A percentile compares a stretch with the other conserved stretches of the same genome.
Evolutionary conservation across 53 echinoderm and acorn worm species (phyloP).

Genomic region (Stichopus horrens): DNA sequence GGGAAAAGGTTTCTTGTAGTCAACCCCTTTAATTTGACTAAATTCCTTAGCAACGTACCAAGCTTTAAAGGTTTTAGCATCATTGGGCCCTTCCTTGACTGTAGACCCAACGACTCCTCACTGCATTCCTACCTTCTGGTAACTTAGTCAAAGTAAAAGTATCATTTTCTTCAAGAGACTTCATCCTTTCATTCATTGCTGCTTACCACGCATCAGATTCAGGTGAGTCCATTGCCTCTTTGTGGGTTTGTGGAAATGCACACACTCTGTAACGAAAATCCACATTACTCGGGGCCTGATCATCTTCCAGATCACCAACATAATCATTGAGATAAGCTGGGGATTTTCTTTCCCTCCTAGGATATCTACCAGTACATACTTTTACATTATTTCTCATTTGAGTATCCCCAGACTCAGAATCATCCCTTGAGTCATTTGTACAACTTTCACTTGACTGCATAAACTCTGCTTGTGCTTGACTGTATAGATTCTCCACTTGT

Average conservation of each 20-base stretch:
- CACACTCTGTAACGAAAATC: slow-evolving; percentile 3
- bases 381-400: slow-evolving; percentile 7
- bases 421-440: neutral
- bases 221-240: slow-evolving; percentile 12
- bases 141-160: neutral
- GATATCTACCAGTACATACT: neutral
- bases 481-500: too few relatives aligned
- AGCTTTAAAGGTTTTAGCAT: neutral
- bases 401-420: neutral
- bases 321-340: slow-evolving; percentile 2
- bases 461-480: neutral
- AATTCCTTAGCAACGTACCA: slow-evolving; percentile 24
- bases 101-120: neutral
- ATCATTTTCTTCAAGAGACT: slow-evolving; percentile 36
- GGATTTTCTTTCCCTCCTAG: slow-evolving; percentile 9
- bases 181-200: slow-evolving; percentile 9
- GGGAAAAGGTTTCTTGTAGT: slow-evolving; percentile 3
- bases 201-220: neutral
- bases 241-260: slow-evolving; percentile 4
- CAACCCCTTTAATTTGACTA: slow-evolving; percentile 23
- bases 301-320: neutral
- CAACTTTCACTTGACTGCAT: neutral
- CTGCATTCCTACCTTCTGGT: neutral
- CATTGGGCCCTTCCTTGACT: neutral
- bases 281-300: neutral